Evolutionary conservation across 2,797 vertebrate genomes (phyloP).

Genomic region (Brotogeris chrysoptera): DNA sequence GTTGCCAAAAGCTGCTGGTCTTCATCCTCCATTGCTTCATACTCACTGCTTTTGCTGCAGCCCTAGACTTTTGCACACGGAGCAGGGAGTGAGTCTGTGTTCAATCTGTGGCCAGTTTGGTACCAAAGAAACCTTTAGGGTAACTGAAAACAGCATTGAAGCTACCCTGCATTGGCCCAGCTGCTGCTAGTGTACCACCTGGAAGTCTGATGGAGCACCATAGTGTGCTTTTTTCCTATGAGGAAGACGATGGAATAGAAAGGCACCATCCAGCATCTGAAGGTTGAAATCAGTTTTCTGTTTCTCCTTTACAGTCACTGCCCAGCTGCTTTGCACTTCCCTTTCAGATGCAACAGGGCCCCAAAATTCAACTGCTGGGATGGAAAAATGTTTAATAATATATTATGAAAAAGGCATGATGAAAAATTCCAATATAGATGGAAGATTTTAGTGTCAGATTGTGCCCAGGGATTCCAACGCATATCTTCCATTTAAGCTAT

Average conservation of each 20-base stretch:
- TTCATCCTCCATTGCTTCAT: fast-evolving
- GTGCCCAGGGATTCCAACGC: constrained; percentile 12
- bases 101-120: neutral
- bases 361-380: constrained; percentile 27
- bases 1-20: neutral
- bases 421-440: constrained; percentile 40
- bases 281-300: neutral
- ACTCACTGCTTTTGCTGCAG: neutral
- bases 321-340: constrained; percentile 23
- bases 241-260: neutral
- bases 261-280: neutral
- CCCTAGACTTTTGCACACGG: neutral
- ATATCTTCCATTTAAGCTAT: constrained; percentile 41
- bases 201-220: neutral
- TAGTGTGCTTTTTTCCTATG: fast-evolving
- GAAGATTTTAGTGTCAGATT: constrained; percentile 30
- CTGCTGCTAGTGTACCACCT: neutral
- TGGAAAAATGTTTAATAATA: constrained; percentile 42
- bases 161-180: neutral
- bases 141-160: neutral
- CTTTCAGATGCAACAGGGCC: constrained; percentile 30
- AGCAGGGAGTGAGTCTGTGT: fast-evolving
- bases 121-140: neutral
- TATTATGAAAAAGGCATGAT: constrained; percentile 47
- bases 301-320: neutral